Base-by-base conservation (phyloP, 2,113 vertebrate species). In the Muntiacus muntjak region DNA sequence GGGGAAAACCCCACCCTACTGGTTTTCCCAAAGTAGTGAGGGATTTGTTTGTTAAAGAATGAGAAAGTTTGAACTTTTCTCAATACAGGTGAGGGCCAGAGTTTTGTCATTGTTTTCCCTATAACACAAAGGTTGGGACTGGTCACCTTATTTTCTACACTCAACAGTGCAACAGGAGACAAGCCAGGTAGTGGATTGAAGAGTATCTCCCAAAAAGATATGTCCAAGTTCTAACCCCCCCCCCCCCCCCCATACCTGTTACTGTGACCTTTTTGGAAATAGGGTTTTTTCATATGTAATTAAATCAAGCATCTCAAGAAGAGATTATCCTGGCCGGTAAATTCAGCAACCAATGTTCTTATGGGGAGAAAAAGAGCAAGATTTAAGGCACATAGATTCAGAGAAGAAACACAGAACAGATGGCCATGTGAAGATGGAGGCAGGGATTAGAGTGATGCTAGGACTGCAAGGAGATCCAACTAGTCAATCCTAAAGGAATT, bases 361-460 rank as follows among this genome's bases (percentile, higher is more conserved):
- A 26, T 4, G 45, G 25, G 54, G 8, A 9, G 11, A 50, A 10
- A 19, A 7, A 26, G 64, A 19, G 43, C 9, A 4, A 36, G 58
- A 5, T 28, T 57, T 23, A 43, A 52, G 40, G 57, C 25, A 26
- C 17, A 23, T 8, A 67, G 60, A 92, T 28, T 16, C 79, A 33
- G 89, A 84, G 47, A 36, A 43, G 10, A 36, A 6, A 55, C 5
- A 16, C 43, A 7, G 25, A 58, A 28, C 1, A 19, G n/a, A 21
- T 9, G 52, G 13, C 62, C 36, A 0, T 5, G 17, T 58, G 43
- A 23, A 23, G 16, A 36, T 0, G 16, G 21, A 26, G 33, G 40
- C 26, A 33, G 47, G 43, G 25, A 10, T 19, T 4, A 16, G 14
- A 36, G 9, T 17, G 30, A 26, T 23, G 25, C 45, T 13, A 0